These are phyloP conservation scores for Spilarctia lutea DNA, from an alignment of 2,888 invertebrate genomes.

Conservation along the genomic window DNA sequence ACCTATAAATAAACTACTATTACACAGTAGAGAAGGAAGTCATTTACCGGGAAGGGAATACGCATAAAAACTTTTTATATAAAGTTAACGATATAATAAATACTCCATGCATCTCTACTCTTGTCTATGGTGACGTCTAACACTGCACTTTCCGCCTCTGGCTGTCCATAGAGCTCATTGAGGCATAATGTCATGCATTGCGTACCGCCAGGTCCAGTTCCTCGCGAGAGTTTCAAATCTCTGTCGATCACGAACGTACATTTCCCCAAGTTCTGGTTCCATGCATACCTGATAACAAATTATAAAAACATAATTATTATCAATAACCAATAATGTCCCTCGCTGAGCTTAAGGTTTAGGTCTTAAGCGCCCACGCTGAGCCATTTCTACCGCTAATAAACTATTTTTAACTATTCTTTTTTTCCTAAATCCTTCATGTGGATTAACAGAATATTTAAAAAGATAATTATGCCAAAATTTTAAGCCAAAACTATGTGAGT, in stretches of 20 bases:
- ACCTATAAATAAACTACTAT: not conserved
- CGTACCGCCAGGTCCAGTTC: slow-evolving; percentile 96
- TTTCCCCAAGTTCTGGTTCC: slow-evolving; percentile 94
- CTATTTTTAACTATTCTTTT: no score
- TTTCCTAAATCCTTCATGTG: no score
- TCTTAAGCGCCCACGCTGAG: not conserved
- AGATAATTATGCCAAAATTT: no score
- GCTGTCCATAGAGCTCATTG: slow-evolving; percentile 41
- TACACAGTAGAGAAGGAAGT: not conserved
- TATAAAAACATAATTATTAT: not conserved
- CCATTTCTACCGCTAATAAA: not conserved
- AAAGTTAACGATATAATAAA: not conserved
- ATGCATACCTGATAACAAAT: slow-evolving; percentile 91
- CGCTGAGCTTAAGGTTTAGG: no score
- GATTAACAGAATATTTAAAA: not conserved
- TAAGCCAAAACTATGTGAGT: no score
- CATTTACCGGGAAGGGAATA: not conserved
- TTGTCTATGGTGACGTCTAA: not conserved
- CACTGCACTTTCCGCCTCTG: not conserved
- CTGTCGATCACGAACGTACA: slow-evolving; percentile 91
- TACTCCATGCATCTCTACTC: not conserved
- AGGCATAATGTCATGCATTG: slow-evolving; percentile 91
- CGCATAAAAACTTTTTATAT: not conserved
- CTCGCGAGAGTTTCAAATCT: slow-evolving; percentile 93
- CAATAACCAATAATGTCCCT: no score